Percentiles rank a stretch among this genome's conserved stretches.
Conservation (phyloP, 1,140 invertebrate genomes). For the Zaprionus capensis region DNA sequence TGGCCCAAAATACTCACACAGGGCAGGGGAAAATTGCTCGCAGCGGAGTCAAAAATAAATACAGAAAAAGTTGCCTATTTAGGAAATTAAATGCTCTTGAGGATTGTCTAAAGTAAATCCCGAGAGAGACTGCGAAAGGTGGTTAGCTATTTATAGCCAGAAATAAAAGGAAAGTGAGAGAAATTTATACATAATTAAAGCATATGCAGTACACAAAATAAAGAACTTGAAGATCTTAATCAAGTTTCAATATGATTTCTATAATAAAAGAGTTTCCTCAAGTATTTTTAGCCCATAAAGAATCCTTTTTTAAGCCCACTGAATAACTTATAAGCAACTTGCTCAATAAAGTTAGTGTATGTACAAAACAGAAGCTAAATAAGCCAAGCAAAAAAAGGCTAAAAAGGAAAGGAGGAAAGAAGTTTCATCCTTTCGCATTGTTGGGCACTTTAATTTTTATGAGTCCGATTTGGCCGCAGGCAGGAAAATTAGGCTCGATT, state of each 20-base stretch:
- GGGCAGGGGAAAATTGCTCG: constrained; percentile 14
- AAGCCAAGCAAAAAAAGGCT: constrained; percentile 13
- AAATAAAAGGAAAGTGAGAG: neutral
- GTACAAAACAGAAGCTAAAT: neutral
- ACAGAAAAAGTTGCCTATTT: constrained; percentile 17
- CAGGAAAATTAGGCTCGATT: constrained; percentile 69
- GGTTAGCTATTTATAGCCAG: neutral
- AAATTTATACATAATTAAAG: neutral
- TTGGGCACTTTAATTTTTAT: constrained; percentile 76
- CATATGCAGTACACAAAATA: neutral
- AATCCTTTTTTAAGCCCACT: neutral
- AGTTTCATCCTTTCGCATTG: constrained; percentile 60
- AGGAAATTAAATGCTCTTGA: constrained; percentile 9
- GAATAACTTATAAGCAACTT: constrained; percentile 1
- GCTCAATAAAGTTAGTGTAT: neutral
- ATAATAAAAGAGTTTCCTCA: neutral
- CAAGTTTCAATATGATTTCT: neutral
- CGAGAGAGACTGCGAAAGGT: too few species aligned
- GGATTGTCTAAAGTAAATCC: constrained; percentile 1
- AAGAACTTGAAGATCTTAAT: neutral
- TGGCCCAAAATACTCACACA: constrained; percentile 31
- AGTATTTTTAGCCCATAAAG: neutral
- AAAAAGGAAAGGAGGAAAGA: neutral
- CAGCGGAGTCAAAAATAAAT: constrained; percentile 7
- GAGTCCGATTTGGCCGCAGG: constrained; percentile 59